These are phyloP conservation scores for Calliphora vomitoria DNA, from an alignment of 2,888 invertebrate genomes.

Conservation along the genomic window DNA sequence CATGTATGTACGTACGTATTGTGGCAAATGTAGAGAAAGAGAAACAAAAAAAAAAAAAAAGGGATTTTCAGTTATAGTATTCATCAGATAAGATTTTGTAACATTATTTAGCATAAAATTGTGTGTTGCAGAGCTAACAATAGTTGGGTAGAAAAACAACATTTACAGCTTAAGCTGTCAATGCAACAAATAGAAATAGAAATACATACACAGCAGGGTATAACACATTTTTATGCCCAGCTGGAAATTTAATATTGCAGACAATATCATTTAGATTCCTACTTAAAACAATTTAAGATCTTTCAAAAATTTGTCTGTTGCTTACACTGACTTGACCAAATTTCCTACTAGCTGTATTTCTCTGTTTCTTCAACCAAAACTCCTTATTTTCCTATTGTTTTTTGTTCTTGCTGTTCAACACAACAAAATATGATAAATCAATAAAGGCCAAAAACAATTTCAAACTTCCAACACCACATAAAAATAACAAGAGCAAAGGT, in stretches of 20 bases:
- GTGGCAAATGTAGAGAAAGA: background rate
- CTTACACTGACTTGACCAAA: background rate
- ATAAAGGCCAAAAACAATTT: constrained; percentile 70
- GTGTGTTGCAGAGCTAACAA: constrained; percentile 41
- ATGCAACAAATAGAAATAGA: constrained; percentile 28
- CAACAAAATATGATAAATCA: constrained; percentile 76
- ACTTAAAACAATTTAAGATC: background rate
- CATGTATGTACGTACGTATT: background rate
- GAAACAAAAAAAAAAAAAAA: constrained; percentile 17
- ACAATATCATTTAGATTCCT: background rate
- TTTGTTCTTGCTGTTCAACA: constrained; percentile 6
- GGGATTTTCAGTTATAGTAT: constrained; percentile 50
- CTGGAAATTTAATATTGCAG: background rate
- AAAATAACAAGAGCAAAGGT: constrained; percentile 72
- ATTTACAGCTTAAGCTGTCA: constrained; percentile 70
- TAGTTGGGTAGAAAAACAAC: constrained; percentile 33
- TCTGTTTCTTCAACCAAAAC: background rate
- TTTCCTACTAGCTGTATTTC: background rate
- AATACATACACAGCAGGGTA: constrained; percentile 60
- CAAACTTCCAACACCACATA: constrained; percentile 55
- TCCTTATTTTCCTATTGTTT: background rate
- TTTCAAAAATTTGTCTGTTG: too few relatives aligned
- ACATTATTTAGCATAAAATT: constrained; percentile 68
- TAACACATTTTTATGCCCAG: constrained; percentile 42
- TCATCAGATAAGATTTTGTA: constrained; percentile 71